Percentiles rank a stretch among this genome's conserved stretches.
Conservation (phyloP, 2,113 vertebrate species). For the Myotis yumanensis region DNA sequence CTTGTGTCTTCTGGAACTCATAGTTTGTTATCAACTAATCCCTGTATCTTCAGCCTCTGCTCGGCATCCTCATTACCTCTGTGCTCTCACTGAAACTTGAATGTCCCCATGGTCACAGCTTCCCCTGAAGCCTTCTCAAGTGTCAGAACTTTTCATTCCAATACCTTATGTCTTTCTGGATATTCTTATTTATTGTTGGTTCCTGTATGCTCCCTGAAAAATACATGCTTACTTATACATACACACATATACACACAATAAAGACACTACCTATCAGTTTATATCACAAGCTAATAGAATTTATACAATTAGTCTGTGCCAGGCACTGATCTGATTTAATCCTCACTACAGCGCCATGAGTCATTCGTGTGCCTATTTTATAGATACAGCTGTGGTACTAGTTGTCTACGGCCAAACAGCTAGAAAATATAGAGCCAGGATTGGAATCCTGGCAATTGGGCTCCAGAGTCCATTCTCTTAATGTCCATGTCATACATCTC, state of each 20-base stretch:
- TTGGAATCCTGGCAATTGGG: background rate
- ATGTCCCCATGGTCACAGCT: background rate
- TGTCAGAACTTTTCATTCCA: background rate
- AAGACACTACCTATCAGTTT: background rate
- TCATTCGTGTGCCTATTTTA: background rate
- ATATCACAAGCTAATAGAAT: background rate
- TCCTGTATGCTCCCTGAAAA: background rate
- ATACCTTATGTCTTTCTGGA: background rate
- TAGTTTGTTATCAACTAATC: background rate
- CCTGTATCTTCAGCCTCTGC: background rate
- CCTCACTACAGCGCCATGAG: background rate
- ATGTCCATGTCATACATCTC: background rate
- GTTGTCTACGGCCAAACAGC: background rate
- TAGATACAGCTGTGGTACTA: background rate
- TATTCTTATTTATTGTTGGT: background rate
- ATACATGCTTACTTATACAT: background rate
- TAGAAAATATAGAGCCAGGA: background rate
- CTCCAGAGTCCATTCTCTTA: background rate
- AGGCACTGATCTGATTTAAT: background rate
- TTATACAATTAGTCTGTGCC: background rate
- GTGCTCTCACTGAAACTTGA: background rate
- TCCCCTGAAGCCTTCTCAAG: background rate
- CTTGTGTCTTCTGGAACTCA: background rate
- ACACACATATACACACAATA: background rate
- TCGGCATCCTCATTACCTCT: background rate